A percentile compares a stretch with the other conserved stretches of the same genome.
Conservation (phyloP, 2,888 invertebrate genomes). For the Polydrusus pterygomalis region DNA sequence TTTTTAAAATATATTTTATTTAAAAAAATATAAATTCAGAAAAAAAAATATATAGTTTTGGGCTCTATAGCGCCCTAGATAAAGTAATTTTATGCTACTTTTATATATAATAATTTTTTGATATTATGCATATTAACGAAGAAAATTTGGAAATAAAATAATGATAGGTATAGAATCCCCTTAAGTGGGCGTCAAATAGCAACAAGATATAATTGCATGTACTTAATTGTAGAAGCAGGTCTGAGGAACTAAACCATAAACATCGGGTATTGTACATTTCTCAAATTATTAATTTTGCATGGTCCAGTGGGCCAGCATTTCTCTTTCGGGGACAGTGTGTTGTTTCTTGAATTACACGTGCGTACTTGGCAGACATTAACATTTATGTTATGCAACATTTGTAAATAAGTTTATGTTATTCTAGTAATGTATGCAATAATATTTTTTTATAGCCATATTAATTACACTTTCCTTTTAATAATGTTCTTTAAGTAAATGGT, state of each 20-base stretch:
- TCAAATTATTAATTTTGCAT: constrained; percentile 13
- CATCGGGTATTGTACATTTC: not conserved
- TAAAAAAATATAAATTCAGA: no score
- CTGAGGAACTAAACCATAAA: constrained; percentile 14
- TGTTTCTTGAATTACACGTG: not conserved
- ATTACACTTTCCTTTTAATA: constrained; percentile 4
- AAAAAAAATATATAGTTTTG: no score
- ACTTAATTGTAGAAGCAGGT: not conserved
- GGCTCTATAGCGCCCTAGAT: no score
- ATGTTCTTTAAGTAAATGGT: not conserved
- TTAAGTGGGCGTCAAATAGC: not conserved
- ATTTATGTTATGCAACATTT: not conserved
- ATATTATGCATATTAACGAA: no score
- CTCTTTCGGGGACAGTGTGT: constrained; percentile 2
- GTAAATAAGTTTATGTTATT: constrained; percentile 2
- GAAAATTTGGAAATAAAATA: no score
- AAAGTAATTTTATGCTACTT: no score
- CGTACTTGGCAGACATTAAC: not conserved
- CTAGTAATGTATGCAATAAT: constrained; percentile 5
- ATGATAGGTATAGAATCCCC: no score
- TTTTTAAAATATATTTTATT: no score
- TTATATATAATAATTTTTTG: no score
- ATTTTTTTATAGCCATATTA: not conserved
- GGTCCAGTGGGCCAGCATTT: not conserved
- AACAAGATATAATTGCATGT: not conserved